Evolutionary conservation across 2,888 invertebrate species (phyloP), one percentile per base, ranked within the genome.

Genomic region (Cataglyphis altisquamis): DNA sequence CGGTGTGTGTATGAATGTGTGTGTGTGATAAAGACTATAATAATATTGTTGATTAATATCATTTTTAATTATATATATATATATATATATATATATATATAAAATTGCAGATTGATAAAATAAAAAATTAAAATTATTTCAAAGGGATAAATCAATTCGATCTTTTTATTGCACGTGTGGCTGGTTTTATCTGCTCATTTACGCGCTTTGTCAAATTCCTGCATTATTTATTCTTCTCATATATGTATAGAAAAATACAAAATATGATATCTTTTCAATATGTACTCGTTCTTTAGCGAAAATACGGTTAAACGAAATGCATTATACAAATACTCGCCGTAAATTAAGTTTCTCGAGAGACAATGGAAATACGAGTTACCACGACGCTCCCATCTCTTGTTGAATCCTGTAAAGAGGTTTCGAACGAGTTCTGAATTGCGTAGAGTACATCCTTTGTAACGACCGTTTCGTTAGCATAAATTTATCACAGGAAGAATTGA

Each of bases 281-380:
- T 18, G 36, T 36, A 25, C 36, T 45, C 9, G 15, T 55, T 15
- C 60, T 60, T 48, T 55, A 60, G 36, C 3, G 15, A 45, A 45
- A 45, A 21, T 39, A 66, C 39, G 21, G 15, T 41, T 55, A 36
- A 80, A 60, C 70, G 70, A 80, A 70, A 45, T 67, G 12, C 41
- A 77, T 77, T 57, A 77, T 70, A 70, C 60, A 52, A 68, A 32
- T 78, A 21, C 45, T 18, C 10, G 15, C 57, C 36, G 70, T 36
- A 25, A 80, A 60, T 41, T 70, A 57, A 67, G 29, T 29, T 78
- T n/a, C 57, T 78, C 78, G 21, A 48, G 78, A 21, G 48, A 4
- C n/a, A 15, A 60, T 36, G 36, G 45, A 62, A 70, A 68, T 70
- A 48, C 25, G 78, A 60, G 78, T 36, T 80, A 36, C 32, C 21